phyloP scores from a whole-genome alignment of 2,113 vertebrate genomes.

The Mixornis gularis region DNA sequence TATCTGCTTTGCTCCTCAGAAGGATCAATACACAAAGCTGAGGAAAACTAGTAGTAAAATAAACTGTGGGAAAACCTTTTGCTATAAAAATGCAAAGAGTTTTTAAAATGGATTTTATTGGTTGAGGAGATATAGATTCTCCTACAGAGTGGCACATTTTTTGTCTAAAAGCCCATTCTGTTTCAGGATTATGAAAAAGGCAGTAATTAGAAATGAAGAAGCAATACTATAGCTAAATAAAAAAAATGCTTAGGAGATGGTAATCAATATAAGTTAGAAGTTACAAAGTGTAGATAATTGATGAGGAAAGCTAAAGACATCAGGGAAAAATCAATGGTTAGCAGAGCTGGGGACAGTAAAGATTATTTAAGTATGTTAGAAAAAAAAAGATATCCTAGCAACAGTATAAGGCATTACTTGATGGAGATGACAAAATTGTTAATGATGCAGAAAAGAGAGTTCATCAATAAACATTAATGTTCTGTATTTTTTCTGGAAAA shows the following conservation, averaged over 20 bases:
- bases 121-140: background rate
- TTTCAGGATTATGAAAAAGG: slow-evolving; percentile 6
- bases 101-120: background rate
- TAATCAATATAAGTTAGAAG: slow-evolving; percentile 26
- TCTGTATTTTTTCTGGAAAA: background rate
- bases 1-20: background rate
- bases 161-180: background rate
- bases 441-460: slow-evolving; percentile 33
- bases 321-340: slow-evolving; percentile 40
- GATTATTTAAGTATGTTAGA: slow-evolving; percentile 46
- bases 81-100: background rate
- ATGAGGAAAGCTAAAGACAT: slow-evolving; percentile 25
- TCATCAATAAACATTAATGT: slow-evolving; percentile 34
- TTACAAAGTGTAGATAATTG: slow-evolving; percentile 38
- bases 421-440: slow-evolving; percentile 19
- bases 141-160: background rate
- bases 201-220: slow-evolving; percentile 23
- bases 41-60: background rate
- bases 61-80: background rate
- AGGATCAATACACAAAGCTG: background rate
- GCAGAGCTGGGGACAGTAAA: slow-evolving; percentile 12
- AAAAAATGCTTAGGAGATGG: background rate
- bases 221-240: background rate
- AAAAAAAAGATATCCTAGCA: slow-evolving; percentile 26
- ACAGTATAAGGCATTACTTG: background rate